Evolutionary conservation across 2,888 invertebrate species (phyloP).

Genomic region (Pterobdella sp.): DNA sequence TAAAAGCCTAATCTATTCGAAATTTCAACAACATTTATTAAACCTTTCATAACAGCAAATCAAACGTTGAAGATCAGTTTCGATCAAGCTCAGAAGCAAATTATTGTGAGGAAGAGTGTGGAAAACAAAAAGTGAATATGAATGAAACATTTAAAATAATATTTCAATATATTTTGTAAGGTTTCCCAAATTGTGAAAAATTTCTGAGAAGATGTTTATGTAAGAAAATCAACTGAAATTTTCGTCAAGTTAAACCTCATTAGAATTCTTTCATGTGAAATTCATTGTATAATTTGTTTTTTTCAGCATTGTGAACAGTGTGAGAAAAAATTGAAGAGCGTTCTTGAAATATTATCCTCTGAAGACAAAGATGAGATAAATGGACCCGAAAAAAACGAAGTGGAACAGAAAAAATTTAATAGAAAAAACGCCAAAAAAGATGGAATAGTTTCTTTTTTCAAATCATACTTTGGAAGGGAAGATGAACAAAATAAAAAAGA

Average conservation of each 20-base stretch:
- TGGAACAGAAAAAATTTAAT: no score
- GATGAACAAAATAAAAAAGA: not conserved
- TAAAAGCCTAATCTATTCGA: no score
- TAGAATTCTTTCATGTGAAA: not conserved
- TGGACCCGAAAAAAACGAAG: no score
- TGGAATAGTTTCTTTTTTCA: no score
- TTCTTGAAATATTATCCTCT: slow-evolving; percentile 21
- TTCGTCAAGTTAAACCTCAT: not conserved
- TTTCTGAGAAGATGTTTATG: no score
- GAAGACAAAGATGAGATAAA: slow-evolving; percentile 15
- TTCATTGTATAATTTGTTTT: not conserved
- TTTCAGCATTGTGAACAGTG: slow-evolving; percentile 19
- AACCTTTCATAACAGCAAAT: not conserved
- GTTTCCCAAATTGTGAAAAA: no score
- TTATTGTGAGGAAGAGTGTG: not conserved
- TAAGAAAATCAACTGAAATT: not conserved
- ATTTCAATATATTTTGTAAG: no score
- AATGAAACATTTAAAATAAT: no score
- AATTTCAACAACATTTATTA: no score
- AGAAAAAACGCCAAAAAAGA: no score
- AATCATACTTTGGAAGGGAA: no score
- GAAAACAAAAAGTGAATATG: not conserved
- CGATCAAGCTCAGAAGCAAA: not conserved
- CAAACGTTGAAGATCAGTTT: not conserved
- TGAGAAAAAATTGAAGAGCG: slow-evolving; percentile 23